phyloP scores from a whole-genome alignment of 2,888 invertebrate genomes.

The Brassicogethes aeneus region DNA sequence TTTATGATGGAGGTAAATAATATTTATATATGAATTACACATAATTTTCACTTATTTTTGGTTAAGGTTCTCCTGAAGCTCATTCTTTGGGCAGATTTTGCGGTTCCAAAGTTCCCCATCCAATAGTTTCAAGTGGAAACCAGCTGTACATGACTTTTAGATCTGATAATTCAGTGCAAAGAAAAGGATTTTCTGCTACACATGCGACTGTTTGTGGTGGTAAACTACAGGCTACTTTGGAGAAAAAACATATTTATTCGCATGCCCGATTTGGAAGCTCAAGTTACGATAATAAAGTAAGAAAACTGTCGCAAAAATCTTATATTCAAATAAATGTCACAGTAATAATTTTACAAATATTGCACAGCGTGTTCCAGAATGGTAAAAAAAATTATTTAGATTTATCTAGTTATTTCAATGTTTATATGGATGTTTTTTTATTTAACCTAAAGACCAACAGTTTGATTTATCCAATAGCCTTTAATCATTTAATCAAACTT shows the following conservation, averaged over 20 bases:
- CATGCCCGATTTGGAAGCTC: background rate
- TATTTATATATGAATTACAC: too few relatives aligned
- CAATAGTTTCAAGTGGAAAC: background rate
- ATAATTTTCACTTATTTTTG: too few relatives aligned
- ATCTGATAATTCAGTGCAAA: constrained; percentile 1
- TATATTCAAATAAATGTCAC: too few relatives aligned
- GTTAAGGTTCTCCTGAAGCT: background rate
- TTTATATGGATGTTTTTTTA: too few relatives aligned
- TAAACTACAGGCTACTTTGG: background rate
- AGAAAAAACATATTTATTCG: background rate
- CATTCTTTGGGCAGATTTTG: background rate
- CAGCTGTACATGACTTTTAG: constrained; percentile 1
- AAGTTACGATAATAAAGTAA: background rate
- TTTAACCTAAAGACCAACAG: too few relatives aligned
- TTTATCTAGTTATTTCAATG: too few relatives aligned
- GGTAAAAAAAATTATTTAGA: too few relatives aligned
- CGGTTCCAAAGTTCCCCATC: background rate
- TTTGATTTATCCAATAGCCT: too few relatives aligned
- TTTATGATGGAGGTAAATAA: constrained; percentile 2
- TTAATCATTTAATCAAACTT: too few relatives aligned
- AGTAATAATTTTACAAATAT: too few relatives aligned
- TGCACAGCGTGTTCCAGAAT: too few relatives aligned
- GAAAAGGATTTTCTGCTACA: background rate
- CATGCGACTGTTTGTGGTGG: constrained; percentile 1
- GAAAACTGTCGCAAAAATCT: too few relatives aligned